Conservation (phyloP, 2,113 vertebrate species). For the Tauraco erythrolophus region DNA sequence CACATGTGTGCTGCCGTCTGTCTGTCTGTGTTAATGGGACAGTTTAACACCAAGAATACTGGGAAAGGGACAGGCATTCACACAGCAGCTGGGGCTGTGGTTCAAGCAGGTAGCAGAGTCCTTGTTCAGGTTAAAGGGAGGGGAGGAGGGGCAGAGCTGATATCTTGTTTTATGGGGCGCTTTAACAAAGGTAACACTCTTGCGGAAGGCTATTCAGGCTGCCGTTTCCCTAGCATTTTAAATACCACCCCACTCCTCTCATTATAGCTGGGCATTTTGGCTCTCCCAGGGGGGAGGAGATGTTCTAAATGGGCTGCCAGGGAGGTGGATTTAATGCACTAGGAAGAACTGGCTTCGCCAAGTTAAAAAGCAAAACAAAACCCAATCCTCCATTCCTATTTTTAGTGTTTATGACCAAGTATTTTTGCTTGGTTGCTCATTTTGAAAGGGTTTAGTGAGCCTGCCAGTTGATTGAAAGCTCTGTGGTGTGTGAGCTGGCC, state of each 20-base stretch:
- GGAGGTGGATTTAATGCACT: constrained; percentile 58
- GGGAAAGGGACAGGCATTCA: background rate
- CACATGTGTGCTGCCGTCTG: background rate
- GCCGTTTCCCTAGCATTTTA: constrained; percentile 14
- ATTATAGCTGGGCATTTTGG: constrained; percentile 40
- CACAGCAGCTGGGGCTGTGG: background rate
- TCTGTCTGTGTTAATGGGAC: background rate
- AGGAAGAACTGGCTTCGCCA: constrained; percentile 61
- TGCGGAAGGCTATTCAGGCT: background rate
- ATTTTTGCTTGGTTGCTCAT: constrained; percentile 75
- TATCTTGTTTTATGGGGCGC: background rate
- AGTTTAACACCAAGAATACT: background rate
- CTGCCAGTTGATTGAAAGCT: constrained; percentile 70
- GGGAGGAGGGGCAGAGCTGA: background rate
- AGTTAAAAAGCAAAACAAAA: constrained; percentile 53
- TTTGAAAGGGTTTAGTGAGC: constrained; percentile 74
- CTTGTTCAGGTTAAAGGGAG: background rate
- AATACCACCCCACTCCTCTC: constrained; percentile 14
- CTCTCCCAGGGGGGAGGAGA: constrained; percentile 27
- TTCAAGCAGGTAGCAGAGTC: background rate
- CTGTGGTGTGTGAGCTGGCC: constrained; percentile 71
- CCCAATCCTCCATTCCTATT: constrained; percentile 57
- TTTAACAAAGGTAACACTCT: background rate
- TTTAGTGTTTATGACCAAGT: constrained; percentile 71
- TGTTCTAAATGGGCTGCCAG: constrained; percentile 48